Percentiles rank a stretch among this genome's conserved stretches.
Conservation (phyloP, 2,888 invertebrate species). For the Byasa hedistus region DNA sequence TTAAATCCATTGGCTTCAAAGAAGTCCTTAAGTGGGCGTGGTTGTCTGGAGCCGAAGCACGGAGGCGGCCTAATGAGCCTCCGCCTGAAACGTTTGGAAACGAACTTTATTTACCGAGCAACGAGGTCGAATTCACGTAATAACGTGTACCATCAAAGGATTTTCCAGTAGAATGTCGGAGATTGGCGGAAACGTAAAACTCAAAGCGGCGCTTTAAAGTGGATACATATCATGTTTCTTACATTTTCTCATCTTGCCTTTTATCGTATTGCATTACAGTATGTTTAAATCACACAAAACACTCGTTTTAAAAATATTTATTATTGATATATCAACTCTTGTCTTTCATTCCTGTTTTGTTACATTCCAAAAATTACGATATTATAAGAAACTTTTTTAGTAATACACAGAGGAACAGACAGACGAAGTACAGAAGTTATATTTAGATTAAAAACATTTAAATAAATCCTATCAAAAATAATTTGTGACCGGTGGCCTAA, state of each 20-base stretch:
- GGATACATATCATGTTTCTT: slow-evolving; percentile 28
- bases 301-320: background rate
- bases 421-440: background rate
- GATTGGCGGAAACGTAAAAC: slow-evolving; percentile 44
- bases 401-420: too few relatives aligned
- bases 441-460: background rate
- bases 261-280: slow-evolving; percentile 23
- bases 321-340: background rate
- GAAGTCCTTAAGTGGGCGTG: slow-evolving; percentile 48
- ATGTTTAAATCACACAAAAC: background rate
- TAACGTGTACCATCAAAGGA: slow-evolving; percentile 33
- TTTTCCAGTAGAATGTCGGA: slow-evolving; percentile 40
- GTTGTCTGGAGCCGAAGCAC: slow-evolving; percentile 46
- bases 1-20: slow-evolving; percentile 36
- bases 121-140: slow-evolving; percentile 37
- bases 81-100: slow-evolving; percentile 39
- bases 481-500: slow-evolving; percentile 12
- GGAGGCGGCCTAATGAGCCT: slow-evolving; percentile 55
- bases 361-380: background rate
- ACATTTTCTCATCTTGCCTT: slow-evolving; percentile 45
- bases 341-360: background rate
- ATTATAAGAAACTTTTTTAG: background rate
- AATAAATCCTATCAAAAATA: slow-evolving; percentile 15
- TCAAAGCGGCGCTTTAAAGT: slow-evolving; percentile 33
- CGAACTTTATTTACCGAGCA: slow-evolving; percentile 45